A percentile compares a stretch with the other conserved stretches of the same genome.
Conservation (phyloP, 2,113 vertebrate genomes). For the Macrotus californicus region DNA sequence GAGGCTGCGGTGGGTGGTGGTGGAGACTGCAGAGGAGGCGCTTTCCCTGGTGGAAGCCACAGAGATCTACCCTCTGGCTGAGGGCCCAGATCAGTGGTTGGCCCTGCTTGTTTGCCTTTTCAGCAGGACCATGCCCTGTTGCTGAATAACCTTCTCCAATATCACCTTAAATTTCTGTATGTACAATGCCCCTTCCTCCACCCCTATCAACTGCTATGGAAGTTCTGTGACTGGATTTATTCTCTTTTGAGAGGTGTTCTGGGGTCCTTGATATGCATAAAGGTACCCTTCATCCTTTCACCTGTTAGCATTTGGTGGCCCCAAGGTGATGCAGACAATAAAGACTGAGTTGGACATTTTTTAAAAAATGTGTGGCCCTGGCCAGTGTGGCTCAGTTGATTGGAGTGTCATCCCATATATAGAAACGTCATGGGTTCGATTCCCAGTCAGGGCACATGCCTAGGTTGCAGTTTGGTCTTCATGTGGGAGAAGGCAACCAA, state of each 20-base stretch:
- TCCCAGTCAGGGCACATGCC: too few species aligned
- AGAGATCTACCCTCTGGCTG: conserved; percentile 75
- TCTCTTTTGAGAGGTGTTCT: not conserved
- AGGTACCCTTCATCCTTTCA: not conserved
- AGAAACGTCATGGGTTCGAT: too few species aligned
- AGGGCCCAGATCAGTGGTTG: conserved; percentile 72
- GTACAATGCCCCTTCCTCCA: not conserved
- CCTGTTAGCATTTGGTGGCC: conserved; percentile 21
- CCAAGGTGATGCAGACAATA: conserved; percentile 54
- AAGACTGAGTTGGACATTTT: conserved; percentile 62
- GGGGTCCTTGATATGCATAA: not conserved
- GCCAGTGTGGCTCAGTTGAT: too few species aligned
- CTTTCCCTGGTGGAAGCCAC: conserved; percentile 78
- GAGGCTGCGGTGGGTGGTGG: conserved; percentile 67
- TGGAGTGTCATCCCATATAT: too few species aligned
- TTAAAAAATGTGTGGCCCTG: too few species aligned
- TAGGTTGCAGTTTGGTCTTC: too few species aligned
- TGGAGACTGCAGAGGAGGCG: conserved; percentile 67
- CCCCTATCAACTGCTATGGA: not conserved
- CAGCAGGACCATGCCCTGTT: not conserved
- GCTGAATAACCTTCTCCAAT: not conserved
- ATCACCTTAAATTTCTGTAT: not conserved
- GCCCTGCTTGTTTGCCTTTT: not conserved
- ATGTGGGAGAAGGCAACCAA: too few species aligned
- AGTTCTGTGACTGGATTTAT: conserved; percentile 51